Evolutionary conservation across 2,113 vertebrate species (phyloP), one percentile per base, ranked within the genome.

Genomic region (Nyctereutes procyonoides): DNA sequence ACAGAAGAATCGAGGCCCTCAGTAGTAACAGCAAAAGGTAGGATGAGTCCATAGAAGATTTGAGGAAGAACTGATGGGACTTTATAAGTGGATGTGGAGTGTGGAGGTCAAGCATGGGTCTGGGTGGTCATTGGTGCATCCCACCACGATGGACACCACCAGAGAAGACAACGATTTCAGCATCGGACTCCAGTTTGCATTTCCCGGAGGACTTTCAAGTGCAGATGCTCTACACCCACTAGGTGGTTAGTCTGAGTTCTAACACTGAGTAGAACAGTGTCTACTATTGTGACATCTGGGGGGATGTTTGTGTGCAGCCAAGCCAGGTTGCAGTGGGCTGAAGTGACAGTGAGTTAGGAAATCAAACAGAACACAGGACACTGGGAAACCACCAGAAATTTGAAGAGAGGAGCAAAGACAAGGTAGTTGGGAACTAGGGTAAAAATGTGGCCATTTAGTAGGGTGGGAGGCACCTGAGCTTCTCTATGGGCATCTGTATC

Each of bases 81-180:
- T 74, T 80, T 17, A 6, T 58, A 53, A 86, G 13, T 43, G 53
- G 5, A 80, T 28, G 26, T 88, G 35, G 28, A 58, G 38, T 8
- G 3, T 20, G 22, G 81, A n/a, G 55, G 53, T 53, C 79, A 55
- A 0, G 51, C 26, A 0, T 14, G 62, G 12, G 26, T 28, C 53
- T 71, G 9, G 8, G 26, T 53, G 11, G 3, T 5, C 19, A 1
- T 1, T 30, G 48, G 8, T 12, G 8, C 19, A 0, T 32, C 65
- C 32, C 16, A 0, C 51, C 69, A n/a, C 4, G 0, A 2, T 22
- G 15, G 63, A 32, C 28, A 55, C 8, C 4, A 35, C 32, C 60
- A 26, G n/a, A 53, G 32, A 30, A 92, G 73, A 24, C 30, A 2
- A 2, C 3, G 28, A 16, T 71, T 38, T 90, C 53, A 38, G 30